Conservation (phyloP, 2,888 invertebrate species). For the Anoplius nigerrimus region DNA sequence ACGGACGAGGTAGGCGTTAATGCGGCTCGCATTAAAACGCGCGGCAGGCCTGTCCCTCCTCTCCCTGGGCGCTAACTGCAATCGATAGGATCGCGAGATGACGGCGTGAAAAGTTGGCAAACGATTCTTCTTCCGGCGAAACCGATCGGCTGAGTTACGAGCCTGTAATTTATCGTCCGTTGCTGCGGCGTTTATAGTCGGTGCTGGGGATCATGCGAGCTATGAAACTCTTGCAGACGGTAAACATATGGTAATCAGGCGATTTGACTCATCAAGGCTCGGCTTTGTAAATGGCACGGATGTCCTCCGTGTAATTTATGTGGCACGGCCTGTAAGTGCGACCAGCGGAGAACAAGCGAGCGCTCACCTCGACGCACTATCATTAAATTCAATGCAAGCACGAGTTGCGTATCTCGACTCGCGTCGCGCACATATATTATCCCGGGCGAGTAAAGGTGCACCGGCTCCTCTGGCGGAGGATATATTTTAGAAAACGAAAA, state of each 20-base stretch:
- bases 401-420: conserved; percentile 38
- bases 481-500: too few species aligned
- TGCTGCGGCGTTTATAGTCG: conserved; percentile 14
- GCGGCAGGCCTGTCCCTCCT: too few species aligned
- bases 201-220: conserved; percentile 19
- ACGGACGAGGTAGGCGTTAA: too few species aligned
- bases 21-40: too few species aligned
- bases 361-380: conserved; percentile 55
- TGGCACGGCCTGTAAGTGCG: conserved; percentile 55
- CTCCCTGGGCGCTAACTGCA: too few species aligned
- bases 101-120: conserved; percentile 8
- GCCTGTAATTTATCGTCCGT: conserved; percentile 48
- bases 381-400: conserved; percentile 63
- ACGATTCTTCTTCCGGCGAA: conserved; percentile 13
- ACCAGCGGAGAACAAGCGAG: conserved; percentile 50
- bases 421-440: background rate
- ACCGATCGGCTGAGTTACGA: conserved; percentile 44
- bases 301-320: conserved; percentile 62
- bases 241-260: conserved; percentile 59
- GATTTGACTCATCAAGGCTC: conserved; percentile 64
- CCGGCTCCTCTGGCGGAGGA: background rate
- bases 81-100: conserved; percentile 7
- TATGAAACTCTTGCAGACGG: conserved; percentile 44
- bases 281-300: conserved; percentile 63
- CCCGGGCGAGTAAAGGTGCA: background rate